Percentiles rank a stretch among this genome's conserved stretches.
Conservation (phyloP, 2,797 vertebrate genomes). For the Tokudaia muenninki region DNA sequence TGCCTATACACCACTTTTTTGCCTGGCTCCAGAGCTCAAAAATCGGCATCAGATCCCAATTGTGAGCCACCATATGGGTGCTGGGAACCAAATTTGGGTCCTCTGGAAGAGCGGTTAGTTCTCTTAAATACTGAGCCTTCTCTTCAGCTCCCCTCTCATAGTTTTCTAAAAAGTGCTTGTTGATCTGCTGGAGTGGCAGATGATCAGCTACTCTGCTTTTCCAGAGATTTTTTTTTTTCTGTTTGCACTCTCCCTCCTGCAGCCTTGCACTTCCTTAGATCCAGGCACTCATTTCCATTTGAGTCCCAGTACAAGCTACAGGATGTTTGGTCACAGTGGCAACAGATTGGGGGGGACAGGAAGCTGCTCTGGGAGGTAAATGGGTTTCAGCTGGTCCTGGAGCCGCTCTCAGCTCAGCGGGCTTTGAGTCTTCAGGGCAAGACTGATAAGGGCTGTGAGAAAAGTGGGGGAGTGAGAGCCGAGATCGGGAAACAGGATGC, state of each 20-base stretch:
- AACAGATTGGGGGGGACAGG: slow-evolving; percentile 87
- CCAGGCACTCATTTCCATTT: neutral
- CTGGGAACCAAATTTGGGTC: neutral
- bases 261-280: neutral
- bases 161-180: neutral
- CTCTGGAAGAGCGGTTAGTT: neutral
- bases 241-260: neutral
- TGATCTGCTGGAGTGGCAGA: neutral
- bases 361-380: slow-evolving; percentile 86
- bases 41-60: neutral
- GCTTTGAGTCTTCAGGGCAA: slow-evolving; percentile 87
- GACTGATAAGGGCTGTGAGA: slow-evolving; percentile 88
- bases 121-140: neutral
- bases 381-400: slow-evolving; percentile 90
- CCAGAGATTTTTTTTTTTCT: neutral
- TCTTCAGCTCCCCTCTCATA: neutral
- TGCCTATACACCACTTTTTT: neutral
- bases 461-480: slow-evolving; percentile 88
- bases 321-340: slow-evolving; percentile 84
- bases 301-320: slow-evolving; percentile 69
- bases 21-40: neutral
- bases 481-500: slow-evolving; percentile 87
- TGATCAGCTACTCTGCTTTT: neutral
- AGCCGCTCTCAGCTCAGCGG: slow-evolving; percentile 86
- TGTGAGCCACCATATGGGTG: neutral